phyloP scores from a whole-genome alignment of 2,113 vertebrate genomes.

The Eubucco bourcierii region DNA sequence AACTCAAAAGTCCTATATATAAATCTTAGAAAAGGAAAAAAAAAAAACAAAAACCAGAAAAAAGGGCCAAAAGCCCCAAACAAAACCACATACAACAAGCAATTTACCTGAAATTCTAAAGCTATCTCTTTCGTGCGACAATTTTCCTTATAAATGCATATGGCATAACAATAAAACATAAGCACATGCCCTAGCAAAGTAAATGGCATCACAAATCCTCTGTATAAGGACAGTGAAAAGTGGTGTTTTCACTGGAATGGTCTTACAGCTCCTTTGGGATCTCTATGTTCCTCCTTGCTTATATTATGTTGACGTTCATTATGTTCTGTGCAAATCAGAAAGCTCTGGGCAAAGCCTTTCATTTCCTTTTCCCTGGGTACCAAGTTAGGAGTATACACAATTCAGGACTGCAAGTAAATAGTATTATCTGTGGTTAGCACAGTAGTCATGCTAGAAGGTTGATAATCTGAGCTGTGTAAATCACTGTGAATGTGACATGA shows the following conservation, averaged over 20 bases:
- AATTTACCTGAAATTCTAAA: neutral
- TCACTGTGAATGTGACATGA: neutral
- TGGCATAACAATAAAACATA: neutral
- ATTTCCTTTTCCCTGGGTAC: neutral
- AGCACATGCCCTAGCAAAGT: neutral
- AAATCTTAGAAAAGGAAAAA: neutral
- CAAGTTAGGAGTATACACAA: neutral
- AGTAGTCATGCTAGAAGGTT: neutral
- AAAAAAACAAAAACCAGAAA: neutral
- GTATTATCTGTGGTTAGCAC: slow-evolving; percentile 11
- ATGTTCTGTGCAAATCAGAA: neutral
- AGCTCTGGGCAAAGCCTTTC: neutral
- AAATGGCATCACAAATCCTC: slow-evolving; percentile 21
- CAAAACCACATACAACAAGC: neutral
- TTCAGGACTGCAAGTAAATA: neutral
- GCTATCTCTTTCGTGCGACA: neutral
- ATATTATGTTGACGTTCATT: neutral
- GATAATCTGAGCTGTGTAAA: slow-evolving; percentile 12
- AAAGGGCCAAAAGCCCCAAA: neutral
- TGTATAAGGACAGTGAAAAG: neutral
- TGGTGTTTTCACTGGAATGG: neutral
- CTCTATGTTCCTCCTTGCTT: neutral
- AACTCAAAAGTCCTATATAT: neutral
- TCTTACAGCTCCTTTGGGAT: neutral
- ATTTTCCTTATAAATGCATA: neutral